Evolutionary conservation across 1,140 invertebrate genomes (phyloP), one percentile per base, ranked within the genome.

Genomic region (Aphis craccivora): DNA sequence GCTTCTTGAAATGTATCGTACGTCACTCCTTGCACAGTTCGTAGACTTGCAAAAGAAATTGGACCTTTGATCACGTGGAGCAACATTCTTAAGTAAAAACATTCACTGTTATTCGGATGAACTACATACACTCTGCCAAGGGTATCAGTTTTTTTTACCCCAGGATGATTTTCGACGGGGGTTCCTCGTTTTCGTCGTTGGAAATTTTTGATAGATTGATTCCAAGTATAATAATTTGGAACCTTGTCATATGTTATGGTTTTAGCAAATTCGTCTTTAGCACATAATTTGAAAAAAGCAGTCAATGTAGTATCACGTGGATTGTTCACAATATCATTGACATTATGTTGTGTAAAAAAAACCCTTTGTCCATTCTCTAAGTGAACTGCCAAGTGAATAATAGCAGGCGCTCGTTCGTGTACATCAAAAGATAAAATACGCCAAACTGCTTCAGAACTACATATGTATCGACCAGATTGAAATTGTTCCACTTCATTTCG

Each of bases 41-140:
- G 67, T 37, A 87, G 48, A 40, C n/a, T 43, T 83, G 35, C 25
- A 45, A 84, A 93, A 25, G 93, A 93, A 37, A 23, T 93, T 88
- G 81, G 83, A 30, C 67, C 93, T 86, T 88, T 86, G 25, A 93
- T 25, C 23, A 45, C n/a, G 53, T 88, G 86, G 23, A 93, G 40
- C 9, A 95, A 94, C 53, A 95, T 30, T 1, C 95, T 94, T 43
- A 95, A 94, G 94, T 94, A 94, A 94, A 93, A 95, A 43, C 94
- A 94, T 94, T 95, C 95, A 23, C 86, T 93, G 20, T 94, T 93
- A 30, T 94, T 95, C 8, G 95, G 94, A 83, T 94, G 93, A 14
- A 95, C 94, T 11, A 94, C 94, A 94, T 95, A 95, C 43, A 95
- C 92, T 94, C 95, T 93, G 30, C 94, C 76, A 87, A 94, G 92